Evolutionary conservation across 2,888 invertebrate genomes (phyloP), one percentile per base, ranked within the genome.

Genomic region (Coelinius sp.): DNA sequence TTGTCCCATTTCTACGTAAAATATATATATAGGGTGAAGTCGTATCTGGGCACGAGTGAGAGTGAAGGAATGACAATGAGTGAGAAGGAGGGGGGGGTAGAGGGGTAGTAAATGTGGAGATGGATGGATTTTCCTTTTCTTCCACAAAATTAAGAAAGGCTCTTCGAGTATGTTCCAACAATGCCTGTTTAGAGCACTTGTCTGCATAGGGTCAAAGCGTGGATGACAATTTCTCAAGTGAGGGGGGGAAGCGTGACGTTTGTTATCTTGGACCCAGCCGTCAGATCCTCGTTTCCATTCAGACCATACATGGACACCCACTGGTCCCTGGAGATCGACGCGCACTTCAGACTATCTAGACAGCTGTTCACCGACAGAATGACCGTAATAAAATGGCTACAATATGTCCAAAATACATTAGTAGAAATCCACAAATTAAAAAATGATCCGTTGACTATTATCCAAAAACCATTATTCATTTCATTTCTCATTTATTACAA

Each of bases 111-210:
- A n/a, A n/a, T n/a, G n/a, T n/a, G n/a, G n/a, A n/a, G n/a, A n/a
- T n/a, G n/a, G 24, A 44, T 27, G 24, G 35, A 35, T 20, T 53
- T 70, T 38, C 24, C 53, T 10, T 38, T 73, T 73, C 68, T 71
- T 70, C 71, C 70, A 70, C 73, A 73, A 79, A 80, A 80, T 80
- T 80, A 79, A 77, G 77, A 75, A 75, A 77, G 75, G 73, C 78
- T 77, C 76, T 79, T 78, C 73, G 77, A 72, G 77, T 78, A 77
- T 76, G 71, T 79, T 76, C 76, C 76, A 68, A 70, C 74, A 75
- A 76, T 75, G 75, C 73, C 76, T 73, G 68, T 82, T 81, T 80
- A 81, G 81, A 81, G 79, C 80, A 73, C 75, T 79, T 52, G 75
- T 77, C 80, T 76, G 76, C 75, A 77, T 77, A 67, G 74, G 80